Percentiles rank a stretch among this genome's conserved stretches.
Evolutionary conservation across 1,140 invertebrate species (phyloP).

Genomic region (Melanaphis sacchari): DNA sequence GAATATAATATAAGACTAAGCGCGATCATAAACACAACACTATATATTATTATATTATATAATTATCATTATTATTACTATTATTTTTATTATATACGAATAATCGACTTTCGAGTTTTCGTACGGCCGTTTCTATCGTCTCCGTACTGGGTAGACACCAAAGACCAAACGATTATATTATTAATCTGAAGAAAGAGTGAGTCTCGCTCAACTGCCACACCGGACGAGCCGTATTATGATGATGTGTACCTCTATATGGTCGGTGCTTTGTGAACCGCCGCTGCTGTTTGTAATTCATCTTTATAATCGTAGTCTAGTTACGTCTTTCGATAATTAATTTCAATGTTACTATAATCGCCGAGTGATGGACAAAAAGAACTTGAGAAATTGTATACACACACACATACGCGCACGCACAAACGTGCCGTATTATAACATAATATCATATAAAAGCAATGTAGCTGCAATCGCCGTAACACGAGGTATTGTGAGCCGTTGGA

Average conservation of each 20-base stretch:
- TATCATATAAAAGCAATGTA: neutral
- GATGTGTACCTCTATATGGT: neutral
- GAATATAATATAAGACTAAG: neutral
- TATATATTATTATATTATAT: neutral
- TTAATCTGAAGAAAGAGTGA: neutral
- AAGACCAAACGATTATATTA: neutral
- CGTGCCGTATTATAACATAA: neutral
- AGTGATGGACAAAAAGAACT: neutral
- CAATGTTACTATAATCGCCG: neutral
- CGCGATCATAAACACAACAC: neutral
- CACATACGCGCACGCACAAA: neutral
- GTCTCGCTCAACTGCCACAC: neutral
- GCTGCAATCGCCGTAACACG: neutral
- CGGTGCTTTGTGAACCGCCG: neutral
- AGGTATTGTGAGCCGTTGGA: neutral
- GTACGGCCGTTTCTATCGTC: neutral
- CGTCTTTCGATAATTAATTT: slow-evolving; percentile 18
- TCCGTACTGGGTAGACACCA: neutral
- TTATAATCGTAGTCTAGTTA: neutral
- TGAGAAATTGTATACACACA: neutral
- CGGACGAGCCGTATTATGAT: neutral
- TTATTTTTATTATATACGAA: neutral
- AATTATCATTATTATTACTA: neutral
- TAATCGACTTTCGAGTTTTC: neutral
- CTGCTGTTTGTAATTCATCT: neutral